Evolutionary conservation across 2,888 invertebrate species (phyloP), one percentile per base, ranked within the genome.

Genomic region (Pandemis corylana): DNA sequence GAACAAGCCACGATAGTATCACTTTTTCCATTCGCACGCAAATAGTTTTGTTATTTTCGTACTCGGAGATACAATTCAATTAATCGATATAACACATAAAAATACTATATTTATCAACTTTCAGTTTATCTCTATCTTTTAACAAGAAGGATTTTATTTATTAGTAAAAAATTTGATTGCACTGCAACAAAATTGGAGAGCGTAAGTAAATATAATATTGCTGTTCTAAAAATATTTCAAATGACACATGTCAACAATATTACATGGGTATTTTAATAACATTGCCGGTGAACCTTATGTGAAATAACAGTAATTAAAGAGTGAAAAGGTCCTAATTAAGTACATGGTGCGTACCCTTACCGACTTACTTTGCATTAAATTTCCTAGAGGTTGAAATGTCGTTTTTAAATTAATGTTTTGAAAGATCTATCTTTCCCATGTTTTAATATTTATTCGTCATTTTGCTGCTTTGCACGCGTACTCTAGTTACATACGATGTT

Each of bases 1-100:
- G 28, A 59, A 46, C 42, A 13, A 12, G 69, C 78, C 80, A 53
- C 36, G 67, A 62, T 62, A 41, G 41, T 41, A 65, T 65, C 49
- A 41, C 42, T 62, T 62, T 42, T 36, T 62, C n/a, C 41, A 9
- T n/a, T n/a, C 2, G 41, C 36, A 41, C 41, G 7, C 42, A 10
- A 62, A 9, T 41, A 41, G 3, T 41, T 53, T 7, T 41, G 51
- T 41, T 9, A 10, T 36, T 36, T 51, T 36, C 15, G 15, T n/a
- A 15, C n/a, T 7, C 12, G 28, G 28, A 4, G 28, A 2, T 36
- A 36, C 28, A 36, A 4, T 36, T 1, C 2, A 36, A 36, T 36
- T 0, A 36, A 36, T 36, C 28, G 28, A 36, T 36, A 36, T 36
- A 4, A 36, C 28, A 36, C 4, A 36, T 36, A 36, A 36, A 28